Evolutionary conservation across 2,797 vertebrate genomes (phyloP).

Genomic region (Pseudochromis fuscus): DNA sequence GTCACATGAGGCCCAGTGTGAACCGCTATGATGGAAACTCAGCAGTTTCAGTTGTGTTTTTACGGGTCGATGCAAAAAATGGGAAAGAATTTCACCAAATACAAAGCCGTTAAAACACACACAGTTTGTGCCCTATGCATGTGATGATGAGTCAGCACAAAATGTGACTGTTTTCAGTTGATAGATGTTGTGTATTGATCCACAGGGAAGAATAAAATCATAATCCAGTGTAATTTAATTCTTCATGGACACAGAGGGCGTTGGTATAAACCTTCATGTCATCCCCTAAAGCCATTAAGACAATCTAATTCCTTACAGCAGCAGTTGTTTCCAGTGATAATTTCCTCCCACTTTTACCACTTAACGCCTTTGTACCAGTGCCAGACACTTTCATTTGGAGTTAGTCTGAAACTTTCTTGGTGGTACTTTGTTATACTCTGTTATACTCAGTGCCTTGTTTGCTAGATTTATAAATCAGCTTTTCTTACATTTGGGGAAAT

Average conservation of each 20-base stretch:
- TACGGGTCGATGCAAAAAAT: background rate
- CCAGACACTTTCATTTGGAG: background rate
- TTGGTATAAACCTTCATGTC: constrained; percentile 1
- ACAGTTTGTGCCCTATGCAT: too few species aligned
- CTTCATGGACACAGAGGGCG: constrained; percentile 15
- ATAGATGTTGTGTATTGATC: background rate
- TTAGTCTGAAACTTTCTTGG: background rate
- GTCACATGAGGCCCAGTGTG: too few species aligned
- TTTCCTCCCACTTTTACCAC: constrained; percentile 24
- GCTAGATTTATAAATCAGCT: background rate
- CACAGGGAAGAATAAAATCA: constrained; percentile 4
- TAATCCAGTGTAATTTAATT: constrained; percentile 37
- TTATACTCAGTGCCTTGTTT: background rate
- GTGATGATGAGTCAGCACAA: too few species aligned
- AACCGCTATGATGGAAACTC: too few species aligned
- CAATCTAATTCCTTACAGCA: constrained; percentile 55
- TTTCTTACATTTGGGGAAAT: background rate
- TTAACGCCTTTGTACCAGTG: constrained; percentile 21
- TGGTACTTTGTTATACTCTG: background rate
- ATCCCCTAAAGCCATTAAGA: constrained; percentile 50
- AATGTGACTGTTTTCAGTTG: too few species aligned
- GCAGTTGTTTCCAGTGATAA: constrained; percentile 9
- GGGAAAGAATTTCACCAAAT: background rate
- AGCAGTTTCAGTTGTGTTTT: background rate
- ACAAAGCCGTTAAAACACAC: background rate